Percentiles rank a stretch among this genome's conserved stretches.
phyloP scores from a whole-genome alignment of 92 coral and sea anemone species.

The Plumapathes pennacea region DNA sequence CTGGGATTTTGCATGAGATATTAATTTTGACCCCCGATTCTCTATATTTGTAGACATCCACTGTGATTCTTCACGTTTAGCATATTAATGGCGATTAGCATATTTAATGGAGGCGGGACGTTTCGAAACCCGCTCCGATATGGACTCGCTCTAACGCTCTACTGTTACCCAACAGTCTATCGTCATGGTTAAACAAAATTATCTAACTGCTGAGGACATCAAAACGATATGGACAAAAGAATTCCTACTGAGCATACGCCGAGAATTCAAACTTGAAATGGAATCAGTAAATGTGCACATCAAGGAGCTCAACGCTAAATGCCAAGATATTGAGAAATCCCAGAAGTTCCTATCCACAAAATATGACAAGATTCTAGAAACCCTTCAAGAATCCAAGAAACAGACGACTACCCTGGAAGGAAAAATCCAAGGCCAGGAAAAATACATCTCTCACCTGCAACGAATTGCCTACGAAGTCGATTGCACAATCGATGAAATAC shows the following conservation, averaged over 20 bases:
- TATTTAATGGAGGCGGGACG: too few species aligned
- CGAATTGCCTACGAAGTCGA: conserved; percentile 3
- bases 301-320: too few species aligned
- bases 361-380: background rate
- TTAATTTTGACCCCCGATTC: too few species aligned
- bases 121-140: too few species aligned
- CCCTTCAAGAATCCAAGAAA: background rate
- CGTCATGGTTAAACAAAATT: too few species aligned
- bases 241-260: background rate
- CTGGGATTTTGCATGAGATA: too few species aligned
- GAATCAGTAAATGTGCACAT: background rate
- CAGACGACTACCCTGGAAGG: background rate
- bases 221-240: background rate
- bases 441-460: background rate
- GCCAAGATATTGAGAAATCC: too few species aligned
- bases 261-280: background rate
- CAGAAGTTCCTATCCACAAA: background rate
- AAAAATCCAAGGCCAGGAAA: background rate
- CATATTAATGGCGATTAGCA: too few species aligned
- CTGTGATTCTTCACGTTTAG: too few species aligned
- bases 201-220: background rate
- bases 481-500: conserved; percentile 12
- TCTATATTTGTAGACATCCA: too few species aligned
- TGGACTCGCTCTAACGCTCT: too few species aligned
- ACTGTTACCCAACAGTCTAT: too few species aligned